Conservation (phyloP, 2,797 vertebrate species). For the Rhynchonycteris naso region DNA sequence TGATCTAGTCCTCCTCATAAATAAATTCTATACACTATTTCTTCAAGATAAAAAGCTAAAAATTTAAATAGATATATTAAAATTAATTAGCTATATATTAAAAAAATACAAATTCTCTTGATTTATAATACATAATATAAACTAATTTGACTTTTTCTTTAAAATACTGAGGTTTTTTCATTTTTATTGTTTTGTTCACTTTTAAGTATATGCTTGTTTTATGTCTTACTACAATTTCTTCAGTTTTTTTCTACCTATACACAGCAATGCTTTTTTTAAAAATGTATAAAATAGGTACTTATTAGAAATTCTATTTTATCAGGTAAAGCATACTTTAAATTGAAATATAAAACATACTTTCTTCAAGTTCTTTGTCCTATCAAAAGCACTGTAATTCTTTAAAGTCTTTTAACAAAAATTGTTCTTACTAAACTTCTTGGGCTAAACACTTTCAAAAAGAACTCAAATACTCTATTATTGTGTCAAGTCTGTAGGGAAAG, state of each 20-base stretch:
- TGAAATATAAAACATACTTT: neutral
- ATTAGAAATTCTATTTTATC: neutral
- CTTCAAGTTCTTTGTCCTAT: neutral
- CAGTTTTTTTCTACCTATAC: neutral
- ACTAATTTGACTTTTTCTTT: neutral
- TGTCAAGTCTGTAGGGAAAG: neutral
- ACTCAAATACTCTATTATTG: neutral
- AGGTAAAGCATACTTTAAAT: neutral
- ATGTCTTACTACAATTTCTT: neutral
- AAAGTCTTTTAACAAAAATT: neutral
- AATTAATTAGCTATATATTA: neutral
- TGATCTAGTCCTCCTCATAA: neutral
- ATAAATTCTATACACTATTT: neutral
- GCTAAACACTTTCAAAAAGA: neutral
- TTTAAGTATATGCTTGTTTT: neutral
- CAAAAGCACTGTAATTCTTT: neutral
- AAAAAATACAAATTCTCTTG: neutral
- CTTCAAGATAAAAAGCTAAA: neutral
- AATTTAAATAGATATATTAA: neutral
- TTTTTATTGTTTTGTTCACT: neutral
- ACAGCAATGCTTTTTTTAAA: neutral
- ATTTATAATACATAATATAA: neutral
- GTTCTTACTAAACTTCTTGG: neutral
- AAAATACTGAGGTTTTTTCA: neutral
- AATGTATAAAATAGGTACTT: neutral